Base-by-base conservation (phyloP, 2,888 invertebrate species). In the Tholera decimalis region DNA sequence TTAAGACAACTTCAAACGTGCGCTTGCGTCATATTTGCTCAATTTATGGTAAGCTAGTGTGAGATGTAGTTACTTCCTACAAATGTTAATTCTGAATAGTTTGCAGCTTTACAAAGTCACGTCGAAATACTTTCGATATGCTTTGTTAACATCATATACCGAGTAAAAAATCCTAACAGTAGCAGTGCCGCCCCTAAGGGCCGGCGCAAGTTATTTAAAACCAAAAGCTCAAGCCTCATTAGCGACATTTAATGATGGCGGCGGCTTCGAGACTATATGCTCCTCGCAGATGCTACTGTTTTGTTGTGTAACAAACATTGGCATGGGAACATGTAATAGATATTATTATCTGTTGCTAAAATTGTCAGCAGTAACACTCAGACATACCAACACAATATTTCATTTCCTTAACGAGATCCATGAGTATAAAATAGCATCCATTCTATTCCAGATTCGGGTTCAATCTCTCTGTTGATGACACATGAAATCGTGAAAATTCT, bases 211-310 rank as follows among this genome's bases (percentile, higher is more conserved):
- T 92, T 94, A 95, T 94, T 95, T 95, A 93, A 94, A 94, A 92
- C 93, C 88, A 89, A 92, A 91, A 92, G 89, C 86, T 91, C 91
- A 94, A 92, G 96, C 91, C 92, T 95, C 95, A 96, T 96, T 96
- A 96, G 94, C 92, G 82, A 87, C 88, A 91, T 86, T 93, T 96
- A 95, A 96, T 95, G 94, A 95, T 90, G 93, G 91, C 93, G 92
- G 91, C 91, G 83, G 81, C 86, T 89, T 84, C 80, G 86, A 87
- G 85, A 92, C 90, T 91, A 89, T 90, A 83, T 89, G 88, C 81
- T 85, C 77, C 80, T 85, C 79, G 81, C 88, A 89, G 86, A 90
- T 89, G 90, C 86, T 87, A 83, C 84, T 82, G 84, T 86, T 85
- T 75, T 83, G 77, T 87, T 88, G 84, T 79, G 80, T 83, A 83